A percentile compares a stretch with the other conserved stretches of the same genome.
phyloP scores from a whole-genome alignment of 2,888 invertebrate species.

The Ferdinandea cuprea region DNA sequence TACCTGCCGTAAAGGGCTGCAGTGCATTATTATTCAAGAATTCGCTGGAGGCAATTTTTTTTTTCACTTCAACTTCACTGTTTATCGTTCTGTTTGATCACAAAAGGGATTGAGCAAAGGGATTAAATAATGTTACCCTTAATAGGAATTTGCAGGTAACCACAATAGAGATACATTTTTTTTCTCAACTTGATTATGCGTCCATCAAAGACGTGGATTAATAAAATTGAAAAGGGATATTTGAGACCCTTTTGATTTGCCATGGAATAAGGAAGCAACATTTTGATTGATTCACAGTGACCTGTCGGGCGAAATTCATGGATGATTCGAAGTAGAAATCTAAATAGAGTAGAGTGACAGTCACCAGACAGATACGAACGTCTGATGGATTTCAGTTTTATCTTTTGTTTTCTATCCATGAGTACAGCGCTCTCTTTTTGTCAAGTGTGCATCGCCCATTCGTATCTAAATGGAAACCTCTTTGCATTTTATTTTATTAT shows the following conservation, averaged over 20 bases:
- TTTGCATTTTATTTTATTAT: slow-evolving; percentile 16
- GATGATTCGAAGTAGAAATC: slow-evolving; percentile 40
- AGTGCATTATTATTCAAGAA: slow-evolving; percentile 68
- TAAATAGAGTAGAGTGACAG: slow-evolving; percentile 9
- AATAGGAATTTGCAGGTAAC: slow-evolving; percentile 52
- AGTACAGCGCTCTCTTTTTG: slow-evolving; percentile 19
- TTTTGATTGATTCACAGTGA: slow-evolving; percentile 62
- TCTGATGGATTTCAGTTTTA: slow-evolving; percentile 2
- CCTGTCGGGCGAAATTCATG: slow-evolving; percentile 54
- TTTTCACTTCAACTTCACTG: slow-evolving; percentile 35
- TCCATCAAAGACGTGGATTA: slow-evolving; percentile 31
- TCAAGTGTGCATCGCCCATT: slow-evolving; percentile 18
- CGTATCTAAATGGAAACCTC: slow-evolving; percentile 20
- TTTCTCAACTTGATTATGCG: slow-evolving; percentile 25
- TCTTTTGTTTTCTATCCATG: slow-evolving; percentile 40
- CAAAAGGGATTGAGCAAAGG: slow-evolving; percentile 68
- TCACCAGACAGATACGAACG: not conserved
- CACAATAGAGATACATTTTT: slow-evolving; percentile 12
- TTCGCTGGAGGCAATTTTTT: slow-evolving; percentile 62
- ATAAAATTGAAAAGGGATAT: slow-evolving; percentile 48
- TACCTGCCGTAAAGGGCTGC: slow-evolving; percentile 55
- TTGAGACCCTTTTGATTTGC: slow-evolving; percentile 25
- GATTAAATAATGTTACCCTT: slow-evolving; percentile 72
- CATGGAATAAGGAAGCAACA: slow-evolving; percentile 13
- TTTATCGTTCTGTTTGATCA: slow-evolving; percentile 51